Evolutionary conservation across 2,797 vertebrate species (phyloP), one percentile per base, ranked within the genome.

Genomic region (Leptoclinus maculatus): DNA sequence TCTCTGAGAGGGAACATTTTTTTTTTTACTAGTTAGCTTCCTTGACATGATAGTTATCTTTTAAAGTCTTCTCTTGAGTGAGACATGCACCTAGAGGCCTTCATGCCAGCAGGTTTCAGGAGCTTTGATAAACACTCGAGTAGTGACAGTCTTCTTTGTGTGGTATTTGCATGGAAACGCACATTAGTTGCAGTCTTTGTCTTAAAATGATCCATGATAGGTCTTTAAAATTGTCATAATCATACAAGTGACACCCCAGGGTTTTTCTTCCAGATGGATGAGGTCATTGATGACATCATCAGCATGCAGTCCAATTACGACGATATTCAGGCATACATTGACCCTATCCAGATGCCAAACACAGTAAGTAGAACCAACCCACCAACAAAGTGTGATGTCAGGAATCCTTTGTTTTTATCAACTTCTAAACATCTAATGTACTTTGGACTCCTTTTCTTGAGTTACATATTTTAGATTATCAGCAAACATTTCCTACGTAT

Each of bases 251-350:
- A 93, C n/a, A 51, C 34, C 41, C n/a, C 23, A 38, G 4, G 54
- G 8, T 49, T 64, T 27, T 62, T 25, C 25, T 53, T 0, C 8
- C 92, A 99, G 98, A 97, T 99, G 43, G 98, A 98, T 76, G 97
- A 97, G 19, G 97, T 99, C 76, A 97, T 99, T 5, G 98, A 99
- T 94, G 96, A 98, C 94, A 98, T 99, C 86, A 98, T 99, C 94
- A 96, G 97, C 82, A 93, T 99, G 95, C 94, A 95, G 91, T 96
- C 96, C 73, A 96, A 91, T 85, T 96, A 95, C 9, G 97, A 98
- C 76, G 97, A 98, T 0, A 94, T 98, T 76, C 96, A 97, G 83
- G 95, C 95, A 66, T 99, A 97, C 79, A 95, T 96, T 87, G 98
- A 98, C 77, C 94, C 97, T 0, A 91, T 97, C 56, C 97, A 97